Evolutionary conservation across 1,140 invertebrate genomes (phyloP).

Genomic region (Lepeophtheirus salmonis): DNA sequence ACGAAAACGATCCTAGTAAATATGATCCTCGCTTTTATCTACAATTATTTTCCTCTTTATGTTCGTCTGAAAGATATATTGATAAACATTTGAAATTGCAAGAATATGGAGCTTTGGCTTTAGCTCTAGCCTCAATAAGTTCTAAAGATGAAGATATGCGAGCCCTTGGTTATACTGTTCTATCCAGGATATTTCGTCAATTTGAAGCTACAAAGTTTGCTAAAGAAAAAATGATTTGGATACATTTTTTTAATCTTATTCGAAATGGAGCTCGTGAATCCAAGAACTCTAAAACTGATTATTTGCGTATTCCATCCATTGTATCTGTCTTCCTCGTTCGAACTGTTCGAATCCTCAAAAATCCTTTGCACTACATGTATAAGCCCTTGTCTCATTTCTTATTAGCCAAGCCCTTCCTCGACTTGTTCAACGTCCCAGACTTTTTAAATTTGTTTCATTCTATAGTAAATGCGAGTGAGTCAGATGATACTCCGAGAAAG

Average conservation of each 20-base stretch:
- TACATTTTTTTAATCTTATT: conserved; percentile 21
- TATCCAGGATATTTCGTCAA: conserved; percentile 2
- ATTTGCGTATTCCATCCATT: conserved; percentile 10
- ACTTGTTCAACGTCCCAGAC: conserved; percentile 23
- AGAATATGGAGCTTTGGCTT: conserved; percentile 19
- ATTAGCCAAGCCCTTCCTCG: conserved; percentile 22
- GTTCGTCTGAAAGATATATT: conserved; percentile 22
- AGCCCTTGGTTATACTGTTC: conserved; percentile 17
- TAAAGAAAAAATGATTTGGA: conserved; percentile 20
- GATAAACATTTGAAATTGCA: conserved; percentile 20
- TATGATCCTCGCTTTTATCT: conserved; percentile 23
- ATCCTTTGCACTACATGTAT: conserved; percentile 22
- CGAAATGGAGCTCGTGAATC: conserved; percentile 20
- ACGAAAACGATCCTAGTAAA: conserved; percentile 2
- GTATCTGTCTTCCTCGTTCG: conserved; percentile 21
- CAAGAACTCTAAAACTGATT: conserved; percentile 17
- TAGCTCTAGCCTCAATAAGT: conserved; percentile 19
- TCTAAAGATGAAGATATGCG: conserved; percentile 20
- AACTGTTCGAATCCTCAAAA: conserved; percentile 19
- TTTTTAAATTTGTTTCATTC: conserved; percentile 22
- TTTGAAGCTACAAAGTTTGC: conserved; percentile 10
- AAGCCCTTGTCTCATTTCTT: conserved; percentile 19
- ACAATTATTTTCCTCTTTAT: conserved; percentile 20
- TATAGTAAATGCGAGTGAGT: not conserved
- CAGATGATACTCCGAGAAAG: not conserved